phyloP scores from a whole-genome alignment of 2,888 invertebrate genomes.

The Acanthosepion esculentum region DNA sequence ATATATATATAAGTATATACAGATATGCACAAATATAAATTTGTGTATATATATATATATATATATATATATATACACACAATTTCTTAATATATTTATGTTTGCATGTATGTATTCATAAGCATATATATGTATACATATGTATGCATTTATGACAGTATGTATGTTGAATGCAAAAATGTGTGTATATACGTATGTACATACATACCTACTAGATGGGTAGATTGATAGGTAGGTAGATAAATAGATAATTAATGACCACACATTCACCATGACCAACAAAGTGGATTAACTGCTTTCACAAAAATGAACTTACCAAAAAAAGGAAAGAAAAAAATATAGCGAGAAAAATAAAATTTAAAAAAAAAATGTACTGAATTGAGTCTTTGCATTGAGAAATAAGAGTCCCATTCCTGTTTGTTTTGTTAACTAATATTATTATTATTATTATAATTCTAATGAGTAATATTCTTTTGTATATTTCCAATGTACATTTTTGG shows the following conservation, averaged over 20 bases:
- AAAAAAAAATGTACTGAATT: conserved; percentile 42
- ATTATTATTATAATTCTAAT: neutral
- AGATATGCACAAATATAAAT: neutral
- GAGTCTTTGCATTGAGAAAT: conserved; percentile 44
- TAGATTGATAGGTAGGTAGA: neutral
- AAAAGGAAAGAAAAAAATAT: neutral
- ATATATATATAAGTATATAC: neutral
- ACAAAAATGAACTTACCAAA: neutral
- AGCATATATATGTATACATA: neutral
- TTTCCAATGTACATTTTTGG: conserved; percentile 21
- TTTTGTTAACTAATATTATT: neutral
- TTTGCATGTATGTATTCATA: neutral
- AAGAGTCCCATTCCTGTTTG: neutral
- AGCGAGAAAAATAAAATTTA: neutral
- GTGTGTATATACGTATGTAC: neutral
- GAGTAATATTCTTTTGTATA: neutral
- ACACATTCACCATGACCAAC: conserved; percentile 42
- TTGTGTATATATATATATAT: neutral
- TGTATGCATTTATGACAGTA: neutral
- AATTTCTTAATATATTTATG: neutral
- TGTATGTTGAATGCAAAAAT: conserved; percentile 25
- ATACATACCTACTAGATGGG: neutral
- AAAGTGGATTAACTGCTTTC: conserved; percentile 45
- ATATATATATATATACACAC: neutral
- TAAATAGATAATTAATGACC: conserved; percentile 42